Conservation (phyloP, 2,888 invertebrate species). For the Labia minor region DNA sequence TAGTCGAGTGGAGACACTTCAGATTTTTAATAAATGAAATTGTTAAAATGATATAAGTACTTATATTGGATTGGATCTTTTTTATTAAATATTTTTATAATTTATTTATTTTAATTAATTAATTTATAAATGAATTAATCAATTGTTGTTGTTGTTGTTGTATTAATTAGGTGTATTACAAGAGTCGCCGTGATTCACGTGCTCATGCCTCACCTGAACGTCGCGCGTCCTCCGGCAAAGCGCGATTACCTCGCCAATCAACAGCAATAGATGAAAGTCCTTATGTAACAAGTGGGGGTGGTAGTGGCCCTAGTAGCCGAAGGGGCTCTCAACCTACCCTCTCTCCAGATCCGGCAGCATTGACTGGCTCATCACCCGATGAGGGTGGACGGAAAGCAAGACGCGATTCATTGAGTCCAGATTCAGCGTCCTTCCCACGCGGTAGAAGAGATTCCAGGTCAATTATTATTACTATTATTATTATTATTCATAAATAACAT, state of each 20-base stretch:
- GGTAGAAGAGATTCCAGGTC: slow-evolving; percentile 52
- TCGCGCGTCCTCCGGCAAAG: slow-evolving; percentile 33
- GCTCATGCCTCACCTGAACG: slow-evolving; percentile 34
- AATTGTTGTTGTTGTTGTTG: too few relatives aligned
- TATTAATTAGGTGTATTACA: slow-evolving; percentile 32
- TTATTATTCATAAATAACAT: too few relatives aligned
- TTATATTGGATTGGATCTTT: too few relatives aligned
- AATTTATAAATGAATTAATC: too few relatives aligned
- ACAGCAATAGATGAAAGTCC: slow-evolving; percentile 80
- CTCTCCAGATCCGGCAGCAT: slow-evolving; percentile 62
- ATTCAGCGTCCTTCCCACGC: slow-evolving; percentile 57
- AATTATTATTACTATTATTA: too few relatives aligned
- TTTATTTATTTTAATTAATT: too few relatives aligned
- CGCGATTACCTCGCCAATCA: slow-evolving; percentile 71
- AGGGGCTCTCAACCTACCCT: slow-evolving; percentile 73
- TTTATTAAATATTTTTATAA: too few relatives aligned
- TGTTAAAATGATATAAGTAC: too few relatives aligned
- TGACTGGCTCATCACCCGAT: slow-evolving; percentile 27
- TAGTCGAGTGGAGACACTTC: too few relatives aligned
- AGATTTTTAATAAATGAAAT: too few relatives aligned
- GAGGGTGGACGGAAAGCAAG: slow-evolving; percentile 48
- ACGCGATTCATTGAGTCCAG: slow-evolving; percentile 79
- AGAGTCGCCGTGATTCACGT: slow-evolving; percentile 33
- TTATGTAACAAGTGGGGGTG: slow-evolving; percentile 54
- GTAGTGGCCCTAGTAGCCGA: slow-evolving; percentile 36